Evolutionary conservation across 2,113 vertebrate genomes (phyloP), one percentile per base, ranked within the genome.

Genomic region (Manacus vitellinus): DNA sequence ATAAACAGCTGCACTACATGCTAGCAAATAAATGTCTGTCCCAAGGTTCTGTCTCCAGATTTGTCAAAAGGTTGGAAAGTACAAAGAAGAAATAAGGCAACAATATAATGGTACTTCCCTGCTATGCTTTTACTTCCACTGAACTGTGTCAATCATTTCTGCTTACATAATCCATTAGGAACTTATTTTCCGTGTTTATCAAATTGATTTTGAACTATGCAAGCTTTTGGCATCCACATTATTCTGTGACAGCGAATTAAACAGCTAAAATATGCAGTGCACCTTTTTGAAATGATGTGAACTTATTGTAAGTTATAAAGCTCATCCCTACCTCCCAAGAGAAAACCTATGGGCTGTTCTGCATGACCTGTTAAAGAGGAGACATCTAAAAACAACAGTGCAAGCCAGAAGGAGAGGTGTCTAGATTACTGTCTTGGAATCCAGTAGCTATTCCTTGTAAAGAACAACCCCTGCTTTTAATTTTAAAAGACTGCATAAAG

Each of bases 1-100:
- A 49, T 1, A 4, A 47, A 9, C 44, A 73, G 9, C 1, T 65
- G 11, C 22, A 39, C 37, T 2, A 3, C 14, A n/a, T 8, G 56
- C 16, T 24, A 37, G 11, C 27, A 74, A 74, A 77, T 9, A 12
- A 56, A 35, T 27, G 11, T 12, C 52, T 33, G n/a, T 35, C 71
- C 67, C 31, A 68, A 27, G 47, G 55, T 6, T 46, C 75, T 65
- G 11, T 15, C 46, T 73, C 31, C 59, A 62, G 11, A 49, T 28
- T 30, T 77, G 11, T 10, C 22, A 54, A 18, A 76, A 58, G 5
- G 8, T 41, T 76, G 27, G 27, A 37, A 83, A 58, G 30, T 88
- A 44, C 41, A 22, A 74, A 74, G 1, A 3, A 83, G 19, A 62
- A 68, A 55, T 41, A 80, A 58, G 9, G 17, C 49, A 80, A 41